These are phyloP conservation scores for Sciurus niger DNA, from an alignment of 2,113 vertebrate genomes.

Conservation along the genomic window DNA sequence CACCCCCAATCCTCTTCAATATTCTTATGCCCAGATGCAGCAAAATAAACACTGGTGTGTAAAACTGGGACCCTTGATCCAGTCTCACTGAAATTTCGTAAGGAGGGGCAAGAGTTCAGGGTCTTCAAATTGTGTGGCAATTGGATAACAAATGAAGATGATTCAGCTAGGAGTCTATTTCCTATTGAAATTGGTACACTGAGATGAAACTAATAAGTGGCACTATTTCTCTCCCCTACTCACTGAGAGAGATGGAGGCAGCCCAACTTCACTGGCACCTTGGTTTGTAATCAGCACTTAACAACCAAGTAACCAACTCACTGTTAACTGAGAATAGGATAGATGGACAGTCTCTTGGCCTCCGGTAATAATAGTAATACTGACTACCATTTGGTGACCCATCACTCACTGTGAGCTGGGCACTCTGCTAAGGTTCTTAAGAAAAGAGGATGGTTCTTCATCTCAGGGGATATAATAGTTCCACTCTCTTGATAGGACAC, in stretches of 20 bases:
- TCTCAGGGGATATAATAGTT: slow-evolving; percentile 45
- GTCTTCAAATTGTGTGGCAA: slow-evolving; percentile 44
- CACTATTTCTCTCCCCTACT: slow-evolving; percentile 26
- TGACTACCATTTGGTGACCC: slow-evolving; percentile 11
- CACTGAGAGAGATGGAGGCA: slow-evolving; percentile 4
- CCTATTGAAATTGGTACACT: slow-evolving; percentile 61
- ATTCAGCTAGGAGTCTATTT: slow-evolving; percentile 55
- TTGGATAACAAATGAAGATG: slow-evolving; percentile 17
- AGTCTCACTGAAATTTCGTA: slow-evolving; percentile 1
- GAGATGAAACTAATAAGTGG: slow-evolving; percentile 60
- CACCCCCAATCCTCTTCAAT: background rate
- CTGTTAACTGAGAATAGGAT: slow-evolving; percentile 49
- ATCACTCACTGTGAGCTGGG: background rate
- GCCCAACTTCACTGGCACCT: background rate
- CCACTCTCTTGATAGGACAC: slow-evolving; percentile 30
- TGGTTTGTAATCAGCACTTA: slow-evolving; percentile 65
- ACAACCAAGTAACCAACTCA: slow-evolving; percentile 50
- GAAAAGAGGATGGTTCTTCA: slow-evolving; percentile 42
- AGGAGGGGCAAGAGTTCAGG: slow-evolving; percentile 18
- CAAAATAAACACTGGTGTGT: background rate
- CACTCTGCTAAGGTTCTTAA: background rate
- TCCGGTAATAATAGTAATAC: slow-evolving; percentile 58
- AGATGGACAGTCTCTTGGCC: slow-evolving; percentile 34
- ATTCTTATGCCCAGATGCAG: slow-evolving; percentile 45
- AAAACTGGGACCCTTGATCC: background rate